A percentile compares a stretch with the other conserved stretches of the same genome.
Evolutionary conservation across 2,797 vertebrate species (phyloP).

Genomic region (Perdix hodgsoniae): DNA sequence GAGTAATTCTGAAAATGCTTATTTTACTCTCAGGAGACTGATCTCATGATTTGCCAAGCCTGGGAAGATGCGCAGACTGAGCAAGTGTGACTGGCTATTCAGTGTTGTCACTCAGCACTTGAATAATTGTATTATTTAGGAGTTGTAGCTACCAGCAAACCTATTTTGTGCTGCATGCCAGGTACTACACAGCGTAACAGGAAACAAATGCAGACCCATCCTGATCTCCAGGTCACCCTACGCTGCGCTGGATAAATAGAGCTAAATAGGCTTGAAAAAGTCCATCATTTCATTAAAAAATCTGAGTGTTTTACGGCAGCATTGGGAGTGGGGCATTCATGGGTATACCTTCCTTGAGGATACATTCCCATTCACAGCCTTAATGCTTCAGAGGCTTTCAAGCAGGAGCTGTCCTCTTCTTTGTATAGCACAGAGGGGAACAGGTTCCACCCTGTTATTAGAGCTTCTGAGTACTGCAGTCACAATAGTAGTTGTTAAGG

Average conservation of each 20-base stretch:
- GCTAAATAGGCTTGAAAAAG: constrained; percentile 6
- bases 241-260: background rate
- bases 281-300: background rate
- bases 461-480: background rate
- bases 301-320: background rate
- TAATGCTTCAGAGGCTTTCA: background rate
- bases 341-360: background rate
- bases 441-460: background rate
- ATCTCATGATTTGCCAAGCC: constrained; percentile 1
- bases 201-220: background rate
- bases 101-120: background rate
- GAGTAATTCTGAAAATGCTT: constrained; percentile 23
- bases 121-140: background rate
- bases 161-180: background rate
- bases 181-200: background rate
- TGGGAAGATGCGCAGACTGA: background rate
- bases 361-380: background rate
- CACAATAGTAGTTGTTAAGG: background rate
- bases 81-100: background rate
- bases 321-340: background rate
- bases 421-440: background rate
- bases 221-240: background rate
- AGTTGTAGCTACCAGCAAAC: background rate
- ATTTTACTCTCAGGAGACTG: background rate
- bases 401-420: background rate